Evolutionary conservation across 2,113 vertebrate species (phyloP), one percentile per base, ranked within the genome.

Genomic region (Prochilodus magdalenae): DNA sequence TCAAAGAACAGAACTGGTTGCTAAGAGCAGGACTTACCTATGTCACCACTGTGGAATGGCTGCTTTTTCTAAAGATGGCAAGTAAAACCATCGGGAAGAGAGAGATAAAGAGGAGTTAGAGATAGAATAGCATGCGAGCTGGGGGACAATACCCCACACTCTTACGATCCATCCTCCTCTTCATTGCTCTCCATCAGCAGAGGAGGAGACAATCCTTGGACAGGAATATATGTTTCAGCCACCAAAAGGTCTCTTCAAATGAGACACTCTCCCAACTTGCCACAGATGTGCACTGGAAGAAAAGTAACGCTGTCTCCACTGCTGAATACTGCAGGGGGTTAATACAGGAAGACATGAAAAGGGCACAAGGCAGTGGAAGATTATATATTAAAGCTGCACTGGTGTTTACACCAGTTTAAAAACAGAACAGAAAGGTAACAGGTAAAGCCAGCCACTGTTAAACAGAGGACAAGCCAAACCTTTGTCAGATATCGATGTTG

Each of bases 81-180:
- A 92, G 72, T 91, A 91, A 92, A 90, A 90, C 91, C 91, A 88
- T 89, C 80, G 89, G 83, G 88, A 90, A 91, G 87, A 94, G 89
- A 94, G 91, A 94, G 87, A 94, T 87, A 94, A 87, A 93, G 75
- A 94, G 87, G 85, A 86, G 90, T 94, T 94, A 94, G 92, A 91
- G 89, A 93, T 84, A 73, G 81, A 88, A 88, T 85, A 82, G 84
- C 65, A 83, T 36, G 77, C 83, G 91, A 89, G 90, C 85, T 84
- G 84, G 90, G 88, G 88, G 87, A 83, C 82, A 86, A 36, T 67
- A 87, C 76, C 80, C 85, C 73, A 88, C 91, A 84, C 75, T 36
- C 84, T 72, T 79, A 79, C 82, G 26, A 30, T 73, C 82, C 77
- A 83, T 77, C 84, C 75, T 85, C 82, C 65, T 53, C 65, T 79